phyloP scores from a whole-genome alignment of 2,113 vertebrate genomes.

The Noturus placidus region DNA sequence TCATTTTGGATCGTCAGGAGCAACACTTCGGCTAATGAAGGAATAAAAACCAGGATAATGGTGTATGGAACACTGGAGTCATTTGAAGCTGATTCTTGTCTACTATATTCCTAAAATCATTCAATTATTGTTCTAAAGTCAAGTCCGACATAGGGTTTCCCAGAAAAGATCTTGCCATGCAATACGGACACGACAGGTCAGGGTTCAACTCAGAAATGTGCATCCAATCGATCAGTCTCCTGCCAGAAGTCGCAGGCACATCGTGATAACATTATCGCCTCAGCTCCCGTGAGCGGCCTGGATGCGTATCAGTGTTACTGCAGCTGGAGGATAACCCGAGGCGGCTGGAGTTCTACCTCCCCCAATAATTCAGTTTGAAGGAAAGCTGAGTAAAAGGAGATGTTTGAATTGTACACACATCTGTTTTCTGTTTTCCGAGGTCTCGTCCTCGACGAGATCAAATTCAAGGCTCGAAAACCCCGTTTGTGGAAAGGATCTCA shows the following conservation, averaged over 20 bases:
- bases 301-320: constrained; percentile 35
- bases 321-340: constrained; percentile 24
- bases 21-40: background rate
- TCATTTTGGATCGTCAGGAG: background rate
- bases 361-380: constrained; percentile 2
- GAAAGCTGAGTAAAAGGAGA: constrained; percentile 5
- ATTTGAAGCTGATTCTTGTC: background rate
- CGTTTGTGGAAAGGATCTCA: background rate
- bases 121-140: background rate
- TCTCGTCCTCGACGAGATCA: background rate
- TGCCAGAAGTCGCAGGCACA: constrained; percentile 10
- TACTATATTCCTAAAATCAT: background rate
- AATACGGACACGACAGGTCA: constrained; percentile 48
- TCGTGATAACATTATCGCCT: constrained; percentile 48
- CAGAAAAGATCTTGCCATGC: background rate
- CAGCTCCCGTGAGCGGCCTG: constrained; percentile 10
- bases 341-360: constrained; percentile 23
- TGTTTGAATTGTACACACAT: background rate
- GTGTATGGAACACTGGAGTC: background rate
- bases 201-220: constrained; percentile 59
- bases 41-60: background rate
- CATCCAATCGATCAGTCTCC: constrained; percentile 54
- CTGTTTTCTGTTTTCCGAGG: constrained; percentile 11
- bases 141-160: background rate
- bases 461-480: background rate